Percentiles rank a stretch among this genome's conserved stretches.
These are phyloP conservation scores for Strongylocentrotus purpuratus DNA, from an alignment of 35 echinoderm and acorn worm genomes.

Conservation along the genomic window DNA sequence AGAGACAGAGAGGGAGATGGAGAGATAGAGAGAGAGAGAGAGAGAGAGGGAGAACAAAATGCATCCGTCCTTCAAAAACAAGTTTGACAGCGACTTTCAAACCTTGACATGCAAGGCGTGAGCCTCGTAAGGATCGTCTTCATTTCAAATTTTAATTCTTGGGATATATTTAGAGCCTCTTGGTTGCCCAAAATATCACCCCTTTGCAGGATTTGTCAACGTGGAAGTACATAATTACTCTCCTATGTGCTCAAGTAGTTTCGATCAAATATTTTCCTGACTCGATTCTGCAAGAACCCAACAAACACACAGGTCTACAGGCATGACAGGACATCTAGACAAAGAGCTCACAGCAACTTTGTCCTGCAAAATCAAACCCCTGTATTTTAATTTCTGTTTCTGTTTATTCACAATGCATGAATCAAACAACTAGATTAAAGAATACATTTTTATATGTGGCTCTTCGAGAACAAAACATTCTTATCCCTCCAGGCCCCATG, in stretches of 20 bases:
- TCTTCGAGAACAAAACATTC: too few relatives aligned
- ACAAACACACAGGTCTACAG: not conserved
- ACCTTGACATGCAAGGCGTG: constrained; percentile 7
- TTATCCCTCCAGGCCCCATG: too few relatives aligned
- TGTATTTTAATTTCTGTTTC: too few relatives aligned
- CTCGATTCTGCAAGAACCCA: not conserved
- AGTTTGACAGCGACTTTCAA: not conserved
- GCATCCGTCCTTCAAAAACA: not conserved
- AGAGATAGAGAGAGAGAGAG: too few relatives aligned
- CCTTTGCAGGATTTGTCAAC: not conserved
- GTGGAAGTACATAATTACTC: constrained; percentile 3
- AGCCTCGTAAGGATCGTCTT: not conserved
- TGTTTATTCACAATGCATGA: too few relatives aligned
- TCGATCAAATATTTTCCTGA: not conserved
- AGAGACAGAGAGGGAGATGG: too few relatives aligned
- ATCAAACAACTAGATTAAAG: too few relatives aligned
- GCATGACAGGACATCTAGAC: too few relatives aligned
- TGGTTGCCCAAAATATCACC: not conserved
- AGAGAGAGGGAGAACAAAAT: too few relatives aligned
- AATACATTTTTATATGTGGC: too few relatives aligned
- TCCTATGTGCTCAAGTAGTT: not conserved
- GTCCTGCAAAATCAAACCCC: too few relatives aligned
- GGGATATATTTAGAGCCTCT: not conserved
- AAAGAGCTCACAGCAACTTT: too few relatives aligned
- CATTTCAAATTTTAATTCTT: not conserved